phyloP scores from a whole-genome alignment of 2,888 invertebrate species.

The Pegoplata infirma region DNA sequence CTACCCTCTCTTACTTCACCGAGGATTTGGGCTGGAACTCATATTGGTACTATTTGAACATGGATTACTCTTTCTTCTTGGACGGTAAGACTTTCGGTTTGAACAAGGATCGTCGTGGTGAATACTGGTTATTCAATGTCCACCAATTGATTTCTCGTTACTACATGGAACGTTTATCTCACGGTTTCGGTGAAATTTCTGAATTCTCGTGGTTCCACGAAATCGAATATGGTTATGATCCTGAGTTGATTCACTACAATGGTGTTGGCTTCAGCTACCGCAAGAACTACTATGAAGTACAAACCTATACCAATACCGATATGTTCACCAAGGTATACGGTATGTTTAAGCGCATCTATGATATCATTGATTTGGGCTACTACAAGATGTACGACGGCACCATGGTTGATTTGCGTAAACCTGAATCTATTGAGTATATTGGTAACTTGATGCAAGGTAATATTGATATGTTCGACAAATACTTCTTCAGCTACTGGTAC shows the following conservation, averaged over 20 bases:
- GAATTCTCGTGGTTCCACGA: slow-evolving; percentile 79
- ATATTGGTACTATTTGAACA: slow-evolving; percentile 81
- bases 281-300: slow-evolving; percentile 79
- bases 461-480: slow-evolving; percentile 72
- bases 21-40: slow-evolving; percentile 84
- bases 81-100: slow-evolving; percentile 79
- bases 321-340: slow-evolving; percentile 52
- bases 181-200: slow-evolving; percentile 82
- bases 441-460: slow-evolving; percentile 80
- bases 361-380: slow-evolving; percentile 79
- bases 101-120: slow-evolving; percentile 81
- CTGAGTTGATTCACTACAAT: slow-evolving; percentile 82
- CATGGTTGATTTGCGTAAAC: slow-evolving; percentile 67
- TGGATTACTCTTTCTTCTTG: slow-evolving; percentile 83
- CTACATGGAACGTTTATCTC: slow-evolving; percentile 85
- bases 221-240: slow-evolving; percentile 81
- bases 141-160: slow-evolving; percentile 85
- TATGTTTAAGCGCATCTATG: slow-evolving; percentile 77
- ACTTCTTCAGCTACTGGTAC: slow-evolving; percentile 67
- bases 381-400: slow-evolving; percentile 69
- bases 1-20: slow-evolving; percentile 82
- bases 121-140: slow-evolving; percentile 82
- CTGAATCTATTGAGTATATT: slow-evolving; percentile 79
- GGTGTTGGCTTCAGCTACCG: slow-evolving; percentile 83
- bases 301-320: slow-evolving; percentile 75